Conservation (phyloP, 2,888 invertebrate species). For the Archips xylosteana region DNA sequence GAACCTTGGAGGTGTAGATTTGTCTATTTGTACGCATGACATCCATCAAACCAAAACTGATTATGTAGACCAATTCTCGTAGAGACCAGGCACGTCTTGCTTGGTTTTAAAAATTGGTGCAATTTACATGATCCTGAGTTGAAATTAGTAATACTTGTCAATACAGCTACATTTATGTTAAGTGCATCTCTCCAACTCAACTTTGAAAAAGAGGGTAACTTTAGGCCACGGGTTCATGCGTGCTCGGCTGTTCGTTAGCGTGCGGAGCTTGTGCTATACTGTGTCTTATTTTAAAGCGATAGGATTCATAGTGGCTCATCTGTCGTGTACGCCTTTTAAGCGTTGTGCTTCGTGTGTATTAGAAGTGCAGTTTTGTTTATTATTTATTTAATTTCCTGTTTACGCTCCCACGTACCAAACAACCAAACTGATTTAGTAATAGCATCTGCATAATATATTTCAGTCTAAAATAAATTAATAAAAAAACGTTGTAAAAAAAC, state of each 20-base stretch:
- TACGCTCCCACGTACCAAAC: slow-evolving; percentile 35
- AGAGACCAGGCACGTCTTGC: not conserved
- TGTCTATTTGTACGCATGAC: not conserved
- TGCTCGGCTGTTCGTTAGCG: slow-evolving; percentile 40
- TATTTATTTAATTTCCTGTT: not conserved
- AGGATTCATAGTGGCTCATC: not conserved
- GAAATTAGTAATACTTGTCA: too few relatives aligned
- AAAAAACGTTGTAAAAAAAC: too few relatives aligned
- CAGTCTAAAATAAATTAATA: not conserved
- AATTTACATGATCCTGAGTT: too few relatives aligned
- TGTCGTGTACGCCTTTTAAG: not conserved
- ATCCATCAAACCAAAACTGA: not conserved
- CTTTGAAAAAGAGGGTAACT: slow-evolving; percentile 10
- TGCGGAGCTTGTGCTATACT: slow-evolving; percentile 35
- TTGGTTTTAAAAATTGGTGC: not conserved
- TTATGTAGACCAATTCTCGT: too few relatives aligned
- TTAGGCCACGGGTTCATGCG: slow-evolving; percentile 31
- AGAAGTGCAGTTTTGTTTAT: slow-evolving; percentile 3
- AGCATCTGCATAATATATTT: slow-evolving; percentile 27
- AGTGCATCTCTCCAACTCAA: slow-evolving; percentile 21
- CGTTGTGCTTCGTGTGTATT: slow-evolving; percentile 17
- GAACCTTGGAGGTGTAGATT: not conserved
- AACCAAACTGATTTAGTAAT: slow-evolving; percentile 34
- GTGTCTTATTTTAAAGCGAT: slow-evolving; percentile 22
- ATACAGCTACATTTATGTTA: not conserved